Conservation (phyloP, 1,140 invertebrate genomes). For the Drosophila nikananu region DNA sequence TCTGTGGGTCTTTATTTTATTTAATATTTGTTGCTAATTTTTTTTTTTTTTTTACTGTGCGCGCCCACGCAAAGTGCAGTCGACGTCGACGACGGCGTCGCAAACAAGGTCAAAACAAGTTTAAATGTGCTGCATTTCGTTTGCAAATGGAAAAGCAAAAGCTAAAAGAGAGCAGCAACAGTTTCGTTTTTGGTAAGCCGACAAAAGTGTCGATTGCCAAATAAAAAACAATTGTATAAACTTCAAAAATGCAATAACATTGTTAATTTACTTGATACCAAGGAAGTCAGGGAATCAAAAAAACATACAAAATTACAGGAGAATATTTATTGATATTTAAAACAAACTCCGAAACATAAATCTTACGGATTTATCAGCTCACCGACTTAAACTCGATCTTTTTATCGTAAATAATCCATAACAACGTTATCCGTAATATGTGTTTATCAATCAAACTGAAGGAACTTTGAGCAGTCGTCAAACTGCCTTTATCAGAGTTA, state of each 20-base stretch:
- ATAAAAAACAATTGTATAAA: not conserved
- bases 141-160: slow-evolving; percentile 19
- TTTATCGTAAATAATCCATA: slow-evolving; percentile 12
- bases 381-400: too few species aligned
- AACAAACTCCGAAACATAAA: not conserved
- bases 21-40: slow-evolving; percentile 21
- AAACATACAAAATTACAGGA: too few species aligned
- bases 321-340: not conserved
- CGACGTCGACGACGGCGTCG: slow-evolving; percentile 33
- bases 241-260: not conserved
- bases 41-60: slow-evolving; percentile 47
- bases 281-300: not conserved
- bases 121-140: slow-evolving; percentile 66
- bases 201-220: slow-evolving; percentile 6
- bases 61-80: slow-evolving; percentile 63
- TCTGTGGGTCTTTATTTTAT: slow-evolving; percentile 21
- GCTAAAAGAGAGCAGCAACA: slow-evolving; percentile 20
- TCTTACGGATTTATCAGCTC: not conserved
- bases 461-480: not conserved
- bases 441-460: slow-evolving; percentile 13
- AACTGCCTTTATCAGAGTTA: not conserved
- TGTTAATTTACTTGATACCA: not conserved
- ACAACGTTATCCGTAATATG: slow-evolving; percentile 6
- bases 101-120: slow-evolving; percentile 79
- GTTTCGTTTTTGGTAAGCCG: slow-evolving; percentile 30